Evolutionary conservation across 2,797 vertebrate genomes (phyloP), one percentile per base, ranked within the genome.

Genomic region (Oophaga sylvatica): DNA sequence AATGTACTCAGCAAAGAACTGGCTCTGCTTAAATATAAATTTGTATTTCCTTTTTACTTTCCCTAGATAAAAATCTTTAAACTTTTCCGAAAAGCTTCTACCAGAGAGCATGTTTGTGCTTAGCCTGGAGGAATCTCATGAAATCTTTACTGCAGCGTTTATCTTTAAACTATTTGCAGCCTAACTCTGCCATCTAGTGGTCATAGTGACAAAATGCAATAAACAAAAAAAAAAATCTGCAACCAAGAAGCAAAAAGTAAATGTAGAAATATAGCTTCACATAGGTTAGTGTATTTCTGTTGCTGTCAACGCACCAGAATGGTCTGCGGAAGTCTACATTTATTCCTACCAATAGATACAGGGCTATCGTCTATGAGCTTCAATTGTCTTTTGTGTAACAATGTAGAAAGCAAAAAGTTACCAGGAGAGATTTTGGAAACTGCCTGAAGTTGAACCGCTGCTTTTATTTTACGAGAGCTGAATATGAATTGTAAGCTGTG

Each of bases 131-230:
- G 81, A 87, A 83, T 68, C 63, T 78, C 48, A 83, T 78, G 22
- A 79, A 88, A 80, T 71, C 35, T 84, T 53, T 79, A 81, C 48
- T 76, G 29, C 12, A 29, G 17, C 71, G 20, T n/a, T 70, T 13
- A 78, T 16, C 6, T 5, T 11, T 5, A 17, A 48, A n/a, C n/a
- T 16, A 78, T 82, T 59, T 78, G 15, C 53, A 77, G 71, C 48
- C n/a, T 17, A 86, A 78, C 3, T 12, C 60, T 86, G 87, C 87
- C 87, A 89, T 89, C 87, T 89, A 82, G 83, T 86, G 87, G 17
- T 63, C 29, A 80, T 12, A 53, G 19, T 41, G 1, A 59, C 20
- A 26, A 77, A 29, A 17, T 35, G 13, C 70, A 70, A 82, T 31
- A 56, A 68, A 70, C 19, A 0, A 2, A 9, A 15, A 12, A 19